Evolutionary conservation across 2,113 vertebrate species (phyloP).

Genomic region (Eublepharis macularius): DNA sequence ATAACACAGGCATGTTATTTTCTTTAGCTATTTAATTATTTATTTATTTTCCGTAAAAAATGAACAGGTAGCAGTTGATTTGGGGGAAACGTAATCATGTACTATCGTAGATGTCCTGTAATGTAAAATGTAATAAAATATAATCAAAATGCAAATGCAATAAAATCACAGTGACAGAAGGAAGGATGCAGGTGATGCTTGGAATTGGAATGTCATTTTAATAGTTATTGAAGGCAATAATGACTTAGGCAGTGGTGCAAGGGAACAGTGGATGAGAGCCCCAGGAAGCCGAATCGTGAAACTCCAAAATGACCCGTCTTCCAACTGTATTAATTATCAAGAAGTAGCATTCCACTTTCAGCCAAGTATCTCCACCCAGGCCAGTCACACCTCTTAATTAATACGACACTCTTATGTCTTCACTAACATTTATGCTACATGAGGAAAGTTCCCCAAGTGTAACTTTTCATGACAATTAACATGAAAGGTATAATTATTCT

Average conservation of each 20-base stretch:
- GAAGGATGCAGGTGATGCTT: neutral
- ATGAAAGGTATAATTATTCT: constrained; percentile 23
- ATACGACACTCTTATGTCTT: constrained; percentile 27
- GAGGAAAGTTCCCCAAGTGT: constrained; percentile 12
- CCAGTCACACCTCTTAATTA: constrained; percentile 49
- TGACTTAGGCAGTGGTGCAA: neutral
- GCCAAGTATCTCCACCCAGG: constrained; percentile 19
- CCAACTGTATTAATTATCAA: neutral
- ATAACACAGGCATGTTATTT: no score
- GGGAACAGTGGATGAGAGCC: neutral
- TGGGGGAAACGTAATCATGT: no score
- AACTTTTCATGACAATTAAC: constrained; percentile 22
- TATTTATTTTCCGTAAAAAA: no score
- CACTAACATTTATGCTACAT: constrained; percentile 16
- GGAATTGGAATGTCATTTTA: neutral
- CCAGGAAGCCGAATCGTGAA: neutral
- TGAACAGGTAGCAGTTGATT: no score
- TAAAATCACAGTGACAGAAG: neutral
- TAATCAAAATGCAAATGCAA: no score
- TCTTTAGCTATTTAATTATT: no score
- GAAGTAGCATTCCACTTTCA: neutral
- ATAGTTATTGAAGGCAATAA: neutral
- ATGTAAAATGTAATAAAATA: no score
- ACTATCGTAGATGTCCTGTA: no score
- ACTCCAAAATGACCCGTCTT: neutral